These are phyloP conservation scores for Platysteira castanea DNA, from an alignment of 2,113 vertebrate genomes.

Conservation along the genomic window DNA sequence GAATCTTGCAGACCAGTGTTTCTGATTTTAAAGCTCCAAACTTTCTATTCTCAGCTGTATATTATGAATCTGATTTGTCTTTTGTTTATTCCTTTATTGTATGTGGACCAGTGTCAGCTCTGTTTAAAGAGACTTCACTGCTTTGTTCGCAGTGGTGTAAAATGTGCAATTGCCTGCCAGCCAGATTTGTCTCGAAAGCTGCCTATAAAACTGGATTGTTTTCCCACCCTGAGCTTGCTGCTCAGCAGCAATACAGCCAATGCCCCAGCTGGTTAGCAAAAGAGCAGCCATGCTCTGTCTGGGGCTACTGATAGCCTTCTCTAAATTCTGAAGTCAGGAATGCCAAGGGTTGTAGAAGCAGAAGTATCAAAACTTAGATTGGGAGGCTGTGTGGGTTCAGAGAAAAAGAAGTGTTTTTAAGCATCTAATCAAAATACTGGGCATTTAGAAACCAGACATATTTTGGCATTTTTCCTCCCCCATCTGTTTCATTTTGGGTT, in stretches of 20 bases:
- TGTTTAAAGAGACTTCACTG: not conserved
- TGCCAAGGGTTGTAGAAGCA: not conserved
- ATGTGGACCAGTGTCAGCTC: not conserved
- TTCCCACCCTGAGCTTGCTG: not conserved
- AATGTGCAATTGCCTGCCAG: not conserved
- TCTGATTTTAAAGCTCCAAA: not conserved
- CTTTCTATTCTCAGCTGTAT: not conserved
- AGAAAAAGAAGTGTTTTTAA: not conserved
- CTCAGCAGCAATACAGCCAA: not conserved
- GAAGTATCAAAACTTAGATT: not conserved
- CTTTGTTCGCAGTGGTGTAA: not conserved
- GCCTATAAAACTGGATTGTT: not conserved
- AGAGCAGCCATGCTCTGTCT: not conserved
- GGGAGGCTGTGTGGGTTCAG: not conserved
- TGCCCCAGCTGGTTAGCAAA: not conserved
- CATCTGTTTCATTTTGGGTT: constrained; percentile 38
- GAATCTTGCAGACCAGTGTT: not conserved
- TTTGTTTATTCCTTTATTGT: not conserved
- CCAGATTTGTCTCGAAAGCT: not conserved
- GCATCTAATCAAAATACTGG: constrained; percentile 18
- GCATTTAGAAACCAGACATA: not conserved
- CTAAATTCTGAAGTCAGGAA: not conserved
- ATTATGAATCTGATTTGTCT: not conserved
- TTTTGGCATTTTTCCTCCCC: constrained; percentile 15
- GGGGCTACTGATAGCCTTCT: not conserved